Evolutionary conservation across 2,888 invertebrate species (phyloP), one percentile per base, ranked within the genome.

Genomic region (Cephus spinipes): DNA sequence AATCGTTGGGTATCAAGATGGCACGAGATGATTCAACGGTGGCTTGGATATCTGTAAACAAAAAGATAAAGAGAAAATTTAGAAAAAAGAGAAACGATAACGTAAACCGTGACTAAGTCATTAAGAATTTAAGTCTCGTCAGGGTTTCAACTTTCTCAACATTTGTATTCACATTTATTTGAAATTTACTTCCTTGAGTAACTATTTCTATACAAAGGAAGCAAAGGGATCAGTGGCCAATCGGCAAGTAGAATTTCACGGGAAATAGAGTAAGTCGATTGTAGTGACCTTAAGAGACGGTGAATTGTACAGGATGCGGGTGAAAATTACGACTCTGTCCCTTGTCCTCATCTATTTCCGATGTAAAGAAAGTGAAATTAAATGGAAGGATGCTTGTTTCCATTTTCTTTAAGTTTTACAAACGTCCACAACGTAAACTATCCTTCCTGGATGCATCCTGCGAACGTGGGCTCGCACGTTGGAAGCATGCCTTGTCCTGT

Each of bases 381-480:
- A 55, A 55, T 9, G 55, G 23, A 23, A 55, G 23, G 55, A 55
- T 55, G 23, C 2, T 23, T 55, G 23, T 55, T 9, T 9, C 23
- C 55, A 23, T 55, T 55, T 23, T 55, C 6, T 15, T 30, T n/a
- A 36, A n/a, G 68, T 80, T 75, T 81, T 80, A 75, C 79, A 76
- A 30, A 85, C 81, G 76, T 87, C 84, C 36, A 85, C 81, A 55
- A 84, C 83, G 77, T 79, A 86, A n/a, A 87, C 83, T 11, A 74
- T 77, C 6, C 74, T 34, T 11, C 82, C 84, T 12, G 83, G 79
- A 79, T 87, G 87, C 36, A 81, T 85, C 23, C 85, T 77, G 15
- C 86, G 83, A 1, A 87, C 83, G 78, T 87, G 87, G 1, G 83
- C 83, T 1, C 86, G 83, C 30, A 86, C 85, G 74, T 87, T 86